These are phyloP conservation scores for Acanthosepion pharaonis DNA, from an alignment of 2,888 invertebrate genomes.

Conservation along the genomic window DNA sequence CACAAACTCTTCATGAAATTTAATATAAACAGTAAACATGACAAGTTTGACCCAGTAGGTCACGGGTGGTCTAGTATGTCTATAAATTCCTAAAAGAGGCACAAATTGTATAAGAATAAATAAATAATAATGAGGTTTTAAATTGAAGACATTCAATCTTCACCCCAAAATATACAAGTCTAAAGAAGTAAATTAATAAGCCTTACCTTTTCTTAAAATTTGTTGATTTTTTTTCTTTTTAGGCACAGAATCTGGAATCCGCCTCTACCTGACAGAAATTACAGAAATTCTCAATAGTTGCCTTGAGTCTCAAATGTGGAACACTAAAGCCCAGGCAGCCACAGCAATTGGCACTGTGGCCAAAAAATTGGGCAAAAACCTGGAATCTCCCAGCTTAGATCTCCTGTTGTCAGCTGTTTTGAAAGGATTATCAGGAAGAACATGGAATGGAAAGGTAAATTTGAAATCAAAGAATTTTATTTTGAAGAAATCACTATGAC, in stretches of 20 bases:
- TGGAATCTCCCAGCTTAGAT: slow-evolving; percentile 78
- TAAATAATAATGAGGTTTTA: too few species aligned
- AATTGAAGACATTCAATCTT: too few species aligned
- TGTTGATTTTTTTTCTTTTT: slow-evolving; percentile 34
- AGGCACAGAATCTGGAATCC: slow-evolving; percentile 84
- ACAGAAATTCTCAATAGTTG: slow-evolving; percentile 82
- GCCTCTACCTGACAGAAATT: slow-evolving; percentile 84
- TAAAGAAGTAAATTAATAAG: too few species aligned
- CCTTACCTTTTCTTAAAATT: background rate
- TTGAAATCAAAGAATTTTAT: too few species aligned
- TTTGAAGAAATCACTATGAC: too few species aligned
- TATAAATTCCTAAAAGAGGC: too few species aligned
- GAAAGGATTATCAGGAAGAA: slow-evolving; percentile 85
- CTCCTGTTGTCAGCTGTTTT: slow-evolving; percentile 82
- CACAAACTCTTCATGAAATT: too few species aligned
- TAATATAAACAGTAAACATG: too few species aligned
- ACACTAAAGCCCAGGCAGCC: slow-evolving; percentile 89
- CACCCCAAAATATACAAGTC: too few species aligned
- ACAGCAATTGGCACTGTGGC: slow-evolving; percentile 87
- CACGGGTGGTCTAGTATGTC: too few species aligned
- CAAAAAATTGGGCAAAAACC: slow-evolving; percentile 80
- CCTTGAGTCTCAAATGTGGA: slow-evolving; percentile 89
- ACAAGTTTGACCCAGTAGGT: too few species aligned
- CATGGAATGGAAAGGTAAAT: slow-evolving; percentile 85
- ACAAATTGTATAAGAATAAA: too few species aligned